phyloP scores from a whole-genome alignment of 2,888 invertebrate species.

The Napeogenes inachia region DNA sequence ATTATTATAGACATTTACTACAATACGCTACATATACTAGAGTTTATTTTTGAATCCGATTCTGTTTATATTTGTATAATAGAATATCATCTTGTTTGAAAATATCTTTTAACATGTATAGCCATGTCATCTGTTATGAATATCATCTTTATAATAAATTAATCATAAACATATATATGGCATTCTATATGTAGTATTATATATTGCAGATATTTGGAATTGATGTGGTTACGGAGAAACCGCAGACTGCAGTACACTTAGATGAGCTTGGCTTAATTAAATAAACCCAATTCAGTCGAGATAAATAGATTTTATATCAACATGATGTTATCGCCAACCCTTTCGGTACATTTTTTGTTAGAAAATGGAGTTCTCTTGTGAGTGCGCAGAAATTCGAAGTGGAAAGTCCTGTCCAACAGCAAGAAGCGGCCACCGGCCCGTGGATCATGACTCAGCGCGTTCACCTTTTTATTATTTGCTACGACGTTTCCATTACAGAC shows the following conservation, averaged over 20 bases:
- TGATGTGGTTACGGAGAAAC: constrained; percentile 21
- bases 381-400: constrained; percentile 59
- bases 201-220: not conserved
- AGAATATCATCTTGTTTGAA: not conserved
- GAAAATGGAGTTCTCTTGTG: constrained; percentile 69
- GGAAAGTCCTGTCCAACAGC: constrained; percentile 55
- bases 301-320: constrained; percentile 9
- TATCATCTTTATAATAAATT: too few relatives aligned
- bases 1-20: not conserved
- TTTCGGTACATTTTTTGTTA: constrained; percentile 55
- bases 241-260: constrained; percentile 19
- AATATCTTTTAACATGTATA: too few relatives aligned
- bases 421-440: constrained; percentile 41
- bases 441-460: constrained; percentile 53
- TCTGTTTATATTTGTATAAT: not conserved
- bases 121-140: too few relatives aligned
- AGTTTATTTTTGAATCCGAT: not conserved
- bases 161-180: not conserved
- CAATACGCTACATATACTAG: too few relatives aligned
- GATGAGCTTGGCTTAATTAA: constrained; percentile 25
- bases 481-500: constrained; percentile 35
- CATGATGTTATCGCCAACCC: constrained; percentile 34
- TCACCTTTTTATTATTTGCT: constrained; percentile 42
- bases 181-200: not conserved
- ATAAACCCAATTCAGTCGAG: constrained; percentile 11